Evolutionary conservation across 1,140 invertebrate genomes (phyloP).

Genomic region (Adelges cooleyi): DNA sequence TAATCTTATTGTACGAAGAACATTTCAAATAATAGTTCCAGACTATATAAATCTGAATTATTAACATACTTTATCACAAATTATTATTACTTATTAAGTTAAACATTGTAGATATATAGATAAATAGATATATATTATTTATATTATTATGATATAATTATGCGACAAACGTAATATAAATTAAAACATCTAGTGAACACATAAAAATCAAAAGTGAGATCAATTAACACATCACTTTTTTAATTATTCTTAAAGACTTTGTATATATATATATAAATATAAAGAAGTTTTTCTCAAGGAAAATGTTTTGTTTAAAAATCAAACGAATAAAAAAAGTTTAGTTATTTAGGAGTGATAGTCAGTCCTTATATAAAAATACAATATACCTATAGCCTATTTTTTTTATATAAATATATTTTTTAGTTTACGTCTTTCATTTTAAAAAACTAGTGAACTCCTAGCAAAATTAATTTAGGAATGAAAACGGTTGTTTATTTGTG

Average conservation of each 20-base stretch:
- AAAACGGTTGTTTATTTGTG: not conserved
- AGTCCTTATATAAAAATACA: constrained; percentile 22
- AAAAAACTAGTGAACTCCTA: constrained; percentile 1
- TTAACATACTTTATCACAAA: not conserved
- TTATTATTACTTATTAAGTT: constrained; percentile 2
- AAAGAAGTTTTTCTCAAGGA: constrained; percentile 17
- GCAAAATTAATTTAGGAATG: not conserved
- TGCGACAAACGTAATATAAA: constrained; percentile 18
- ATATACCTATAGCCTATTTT: not conserved
- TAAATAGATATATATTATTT: constrained; percentile 9
- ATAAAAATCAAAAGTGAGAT: constrained; percentile 27
- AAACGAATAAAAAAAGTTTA: constrained; percentile 23
- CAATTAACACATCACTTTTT: constrained; percentile 24
- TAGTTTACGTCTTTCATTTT: constrained; percentile 13
- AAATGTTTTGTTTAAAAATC: constrained; percentile 28
- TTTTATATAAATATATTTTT: not conserved
- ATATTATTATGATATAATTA: constrained; percentile 19
- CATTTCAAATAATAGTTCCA: too few species aligned
- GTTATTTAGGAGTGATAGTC: constrained; percentile 25
- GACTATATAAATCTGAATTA: too few species aligned
- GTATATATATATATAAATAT: constrained; percentile 19
- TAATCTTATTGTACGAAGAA: too few species aligned
- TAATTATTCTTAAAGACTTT: constrained; percentile 13
- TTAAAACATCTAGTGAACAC: constrained; percentile 21
- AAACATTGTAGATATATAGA: not conserved